phyloP scores from a whole-genome alignment of 2,113 vertebrate species.

The Cyrtonyx montezumae region DNA sequence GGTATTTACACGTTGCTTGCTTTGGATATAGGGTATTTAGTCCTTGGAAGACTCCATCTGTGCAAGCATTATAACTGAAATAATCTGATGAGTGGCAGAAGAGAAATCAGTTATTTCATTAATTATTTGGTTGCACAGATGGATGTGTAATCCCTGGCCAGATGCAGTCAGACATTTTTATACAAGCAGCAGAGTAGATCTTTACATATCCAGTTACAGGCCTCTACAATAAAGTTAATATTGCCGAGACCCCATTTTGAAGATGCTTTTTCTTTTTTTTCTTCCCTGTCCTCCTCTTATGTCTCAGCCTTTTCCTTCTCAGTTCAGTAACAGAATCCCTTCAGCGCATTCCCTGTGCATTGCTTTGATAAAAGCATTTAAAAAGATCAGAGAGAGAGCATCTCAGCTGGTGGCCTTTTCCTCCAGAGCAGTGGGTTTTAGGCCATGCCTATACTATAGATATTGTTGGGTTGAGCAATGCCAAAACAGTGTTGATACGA shows the following conservation, averaged over 20 bases:
- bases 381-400: conserved; percentile 16
- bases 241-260: background rate
- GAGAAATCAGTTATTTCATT: conserved; percentile 10
- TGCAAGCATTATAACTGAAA: background rate
- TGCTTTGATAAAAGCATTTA: conserved; percentile 34
- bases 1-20: background rate
- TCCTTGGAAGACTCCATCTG: background rate
- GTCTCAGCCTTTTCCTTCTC: background rate
- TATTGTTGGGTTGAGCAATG: conserved; percentile 20
- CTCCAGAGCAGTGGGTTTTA: conserved; percentile 19
- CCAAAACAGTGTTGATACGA: conserved; percentile 4
- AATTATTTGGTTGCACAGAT: conserved; percentile 1
- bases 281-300: background rate
- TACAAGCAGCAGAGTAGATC: background rate
- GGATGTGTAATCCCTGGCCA: background rate
- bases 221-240: background rate
- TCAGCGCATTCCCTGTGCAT: background rate
- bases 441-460: conserved; percentile 21
- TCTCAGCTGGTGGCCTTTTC: conserved; percentile 52
- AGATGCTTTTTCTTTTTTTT: background rate
- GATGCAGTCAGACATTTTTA: background rate
- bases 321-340: background rate
- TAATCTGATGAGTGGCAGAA: background rate
- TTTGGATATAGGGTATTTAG: background rate
- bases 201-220: background rate